A percentile compares a stretch with the other conserved stretches of the same genome.
These are phyloP conservation scores for Setophaga petechia DNA, from an alignment of 2,113 vertebrate species.

Conservation along the genomic window DNA sequence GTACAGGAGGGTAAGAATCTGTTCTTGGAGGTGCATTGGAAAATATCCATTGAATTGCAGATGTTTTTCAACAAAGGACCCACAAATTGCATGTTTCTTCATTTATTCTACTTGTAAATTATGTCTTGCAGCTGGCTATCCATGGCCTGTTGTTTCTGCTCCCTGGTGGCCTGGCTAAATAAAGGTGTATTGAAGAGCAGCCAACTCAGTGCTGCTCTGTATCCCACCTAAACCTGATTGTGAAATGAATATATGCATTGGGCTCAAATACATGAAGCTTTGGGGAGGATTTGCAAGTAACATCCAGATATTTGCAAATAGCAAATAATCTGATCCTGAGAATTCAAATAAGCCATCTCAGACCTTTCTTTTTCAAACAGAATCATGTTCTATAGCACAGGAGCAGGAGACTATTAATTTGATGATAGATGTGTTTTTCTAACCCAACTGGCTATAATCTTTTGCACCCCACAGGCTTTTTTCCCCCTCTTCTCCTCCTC, in stretches of 20 bases:
- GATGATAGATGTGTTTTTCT: not conserved
- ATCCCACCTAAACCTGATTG: not conserved
- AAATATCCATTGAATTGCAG: constrained; percentile 1
- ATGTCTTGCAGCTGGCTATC: not conserved
- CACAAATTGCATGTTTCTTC: not conserved
- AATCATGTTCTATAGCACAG: not conserved
- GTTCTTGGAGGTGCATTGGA: not conserved
- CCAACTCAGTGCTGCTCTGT: not conserved
- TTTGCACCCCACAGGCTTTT: not conserved
- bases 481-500: not conserved
- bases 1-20: not conserved
- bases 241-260: not conserved
- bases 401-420: not conserved
- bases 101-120: not conserved
- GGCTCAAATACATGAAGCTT: constrained; percentile 5
- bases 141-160: not conserved
- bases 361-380: constrained; percentile 13
- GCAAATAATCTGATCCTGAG: constrained; percentile 23
- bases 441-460: not conserved
- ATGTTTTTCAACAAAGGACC: not conserved
- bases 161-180: not conserved
- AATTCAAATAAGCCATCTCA: not conserved
- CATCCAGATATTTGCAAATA: constrained; percentile 12
- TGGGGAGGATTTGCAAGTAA: constrained; percentile 24
- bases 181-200: not conserved